Conservation (phyloP, 1,140 invertebrate species). For the Drosophila nebulosa region DNA sequence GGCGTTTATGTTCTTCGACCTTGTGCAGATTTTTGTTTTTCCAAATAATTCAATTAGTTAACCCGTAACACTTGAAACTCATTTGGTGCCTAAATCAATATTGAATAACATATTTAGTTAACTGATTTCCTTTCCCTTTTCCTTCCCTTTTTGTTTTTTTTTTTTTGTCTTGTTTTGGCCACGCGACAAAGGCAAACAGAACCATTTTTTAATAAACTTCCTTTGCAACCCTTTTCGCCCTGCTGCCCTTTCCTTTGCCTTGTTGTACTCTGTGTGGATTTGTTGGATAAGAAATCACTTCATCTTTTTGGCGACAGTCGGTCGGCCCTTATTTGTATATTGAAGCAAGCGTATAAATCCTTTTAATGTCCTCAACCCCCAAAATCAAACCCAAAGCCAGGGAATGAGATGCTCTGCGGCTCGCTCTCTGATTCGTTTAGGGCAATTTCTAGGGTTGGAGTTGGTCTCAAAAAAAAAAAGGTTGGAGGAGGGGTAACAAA, state of each 20-base stretch:
- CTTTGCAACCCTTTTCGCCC: slow-evolving; percentile 53
- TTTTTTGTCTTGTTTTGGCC: slow-evolving; percentile 54
- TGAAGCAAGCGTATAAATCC: slow-evolving; percentile 76
- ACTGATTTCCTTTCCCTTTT: slow-evolving; percentile 64
- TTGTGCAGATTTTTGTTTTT: neutral
- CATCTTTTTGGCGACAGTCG: slow-evolving; percentile 65
- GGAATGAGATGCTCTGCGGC: neutral
- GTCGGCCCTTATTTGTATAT: slow-evolving; percentile 77
- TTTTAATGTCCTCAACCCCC: slow-evolving; percentile 37
- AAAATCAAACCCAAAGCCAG: slow-evolving; percentile 9
- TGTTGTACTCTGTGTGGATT: slow-evolving; percentile 56
- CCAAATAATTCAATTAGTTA: slow-evolving; percentile 47
- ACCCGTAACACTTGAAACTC: slow-evolving; percentile 63
- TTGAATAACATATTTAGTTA: slow-evolving; percentile 71
- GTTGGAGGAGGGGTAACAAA: slow-evolving; percentile 17
- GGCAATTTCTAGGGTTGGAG: slow-evolving; percentile 7
- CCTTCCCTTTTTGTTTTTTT: too few species aligned
- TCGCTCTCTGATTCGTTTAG: slow-evolving; percentile 61
- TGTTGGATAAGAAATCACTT: slow-evolving; percentile 76
- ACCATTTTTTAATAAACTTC: slow-evolving; percentile 79
- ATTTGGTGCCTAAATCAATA: slow-evolving; percentile 73
- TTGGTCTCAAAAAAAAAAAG: neutral
- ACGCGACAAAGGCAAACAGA: slow-evolving; percentile 73
- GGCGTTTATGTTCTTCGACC: neutral
- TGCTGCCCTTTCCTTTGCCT: neutral